Percentiles rank a stretch among this genome's conserved stretches.
Conservation (phyloP, 2,113 vertebrate species). For the Tragulus kanchil region DNA sequence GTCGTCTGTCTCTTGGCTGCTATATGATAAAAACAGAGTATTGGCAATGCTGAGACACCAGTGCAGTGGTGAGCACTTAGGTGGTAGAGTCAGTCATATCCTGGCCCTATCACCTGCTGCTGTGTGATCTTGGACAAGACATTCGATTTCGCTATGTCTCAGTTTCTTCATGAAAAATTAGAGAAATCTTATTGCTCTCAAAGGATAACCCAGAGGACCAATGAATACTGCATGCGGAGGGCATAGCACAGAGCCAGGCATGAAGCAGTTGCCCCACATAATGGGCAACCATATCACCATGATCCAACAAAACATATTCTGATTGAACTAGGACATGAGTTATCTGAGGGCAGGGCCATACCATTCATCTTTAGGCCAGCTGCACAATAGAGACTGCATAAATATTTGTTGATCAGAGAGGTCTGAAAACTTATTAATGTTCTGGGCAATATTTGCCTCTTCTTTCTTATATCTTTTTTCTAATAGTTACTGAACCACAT, state of each 20-base stretch:
- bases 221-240: neutral
- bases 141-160: neutral
- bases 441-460: neutral
- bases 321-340: neutral
- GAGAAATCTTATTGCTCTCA: neutral
- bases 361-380: neutral
- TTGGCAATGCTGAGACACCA: neutral
- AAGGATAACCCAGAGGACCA: neutral
- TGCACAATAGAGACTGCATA: neutral
- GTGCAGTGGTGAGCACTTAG: neutral
- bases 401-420: neutral
- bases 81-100: neutral
- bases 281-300: neutral
- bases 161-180: neutral
- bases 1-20: neutral
- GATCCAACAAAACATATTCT: neutral
- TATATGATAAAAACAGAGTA: neutral
- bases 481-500: neutral
- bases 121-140: neutral
- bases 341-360: neutral
- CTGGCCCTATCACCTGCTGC: neutral
- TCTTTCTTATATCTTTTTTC: neutral
- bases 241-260: neutral
- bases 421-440: neutral
- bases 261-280: neutral